Conservation (phyloP, 1,140 invertebrate species). For the Heliconius hermathena region DNA sequence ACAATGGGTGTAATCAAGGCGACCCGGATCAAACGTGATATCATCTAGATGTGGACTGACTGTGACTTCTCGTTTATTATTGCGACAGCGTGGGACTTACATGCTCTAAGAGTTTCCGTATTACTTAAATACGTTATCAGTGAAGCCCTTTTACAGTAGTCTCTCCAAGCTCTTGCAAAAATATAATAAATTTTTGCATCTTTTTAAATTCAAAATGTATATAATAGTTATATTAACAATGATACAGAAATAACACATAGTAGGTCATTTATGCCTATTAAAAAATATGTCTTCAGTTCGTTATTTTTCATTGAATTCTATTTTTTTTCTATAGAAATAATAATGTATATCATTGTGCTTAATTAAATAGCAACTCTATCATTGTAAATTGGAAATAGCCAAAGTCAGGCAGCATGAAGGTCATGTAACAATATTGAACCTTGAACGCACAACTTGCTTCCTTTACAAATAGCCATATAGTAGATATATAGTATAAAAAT, state of each 20-base stretch:
- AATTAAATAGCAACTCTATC: conserved; percentile 21
- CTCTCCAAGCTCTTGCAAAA: background rate
- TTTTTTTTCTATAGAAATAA: background rate
- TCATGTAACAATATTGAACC: conserved; percentile 50
- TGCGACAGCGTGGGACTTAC: conserved; percentile 47
- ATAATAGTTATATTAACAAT: too few species aligned
- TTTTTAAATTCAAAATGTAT: background rate
- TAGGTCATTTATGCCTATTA: too few species aligned
- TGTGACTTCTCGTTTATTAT: conserved; percentile 11
- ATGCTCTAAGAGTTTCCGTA: conserved; percentile 27
- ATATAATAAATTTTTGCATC: background rate
- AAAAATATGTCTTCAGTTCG: too few species aligned
- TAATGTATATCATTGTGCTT: conserved; percentile 9
- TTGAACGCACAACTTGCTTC: conserved; percentile 50
- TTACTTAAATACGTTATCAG: conserved; percentile 2
- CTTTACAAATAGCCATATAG: conserved; percentile 32
- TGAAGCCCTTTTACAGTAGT: background rate
- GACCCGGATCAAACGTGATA: conserved; percentile 39
- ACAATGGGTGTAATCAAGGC: conserved; percentile 35
- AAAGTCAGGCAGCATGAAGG: conserved; percentile 48
- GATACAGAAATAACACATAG: too few species aligned
- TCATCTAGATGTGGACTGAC: conserved; percentile 47
- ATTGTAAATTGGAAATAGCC: conserved; percentile 38
- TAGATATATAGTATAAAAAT: too few species aligned
- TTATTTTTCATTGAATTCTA: too few species aligned